Base-by-base conservation (phyloP, 2,113 vertebrate genomes). In the Mormoops blainvillei region DNA sequence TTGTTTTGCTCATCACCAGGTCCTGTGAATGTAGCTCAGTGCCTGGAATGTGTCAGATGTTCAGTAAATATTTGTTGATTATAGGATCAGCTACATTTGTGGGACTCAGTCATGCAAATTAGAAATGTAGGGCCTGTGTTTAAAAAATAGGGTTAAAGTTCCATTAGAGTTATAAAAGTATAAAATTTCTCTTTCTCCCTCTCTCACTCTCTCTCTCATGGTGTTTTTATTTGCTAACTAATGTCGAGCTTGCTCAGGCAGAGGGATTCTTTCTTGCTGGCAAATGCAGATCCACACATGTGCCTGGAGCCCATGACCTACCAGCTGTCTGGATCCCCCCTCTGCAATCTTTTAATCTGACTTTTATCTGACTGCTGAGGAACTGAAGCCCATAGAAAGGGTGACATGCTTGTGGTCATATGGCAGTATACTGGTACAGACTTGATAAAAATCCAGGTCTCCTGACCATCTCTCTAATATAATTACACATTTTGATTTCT, bases 291-390 rank as follows among this genome's bases (percentile, higher is more conserved):
- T 20, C 1, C 5, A 6, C 19, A 48, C 0, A 4, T 45, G 8
- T 36, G 0, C 14, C 54, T n/a, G 9, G 16, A 28, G 19, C 22
- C 26, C 2, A 4, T 3, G 5, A 26, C 7, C 11, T 18, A 41
- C 33, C 22, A 41, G 31, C 28, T 68, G 15, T 26, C 20, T 3
- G 4, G n/a, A 33, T 68, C 41, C 78, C 26, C 33, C 74, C 12
- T 67, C 15, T 13, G 2, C 26, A 10, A 0, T 58, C 58, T 67
- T 33, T 45, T 14, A 10, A 38, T 22, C 68, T 31, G 50, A 52
- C 16, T 52, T 14, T 36, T 22, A 52, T 45, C n/a, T 80, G 70
- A 45, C 43, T 54, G 16, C 7, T 20, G 26, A 93, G 26, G 43
- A 50, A 43, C 14, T 4, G 14, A 76, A 84, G 56, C 12, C 22